Conservation (phyloP, 2,113 vertebrate genomes). For the Dendropsophus ebraccatus region DNA sequence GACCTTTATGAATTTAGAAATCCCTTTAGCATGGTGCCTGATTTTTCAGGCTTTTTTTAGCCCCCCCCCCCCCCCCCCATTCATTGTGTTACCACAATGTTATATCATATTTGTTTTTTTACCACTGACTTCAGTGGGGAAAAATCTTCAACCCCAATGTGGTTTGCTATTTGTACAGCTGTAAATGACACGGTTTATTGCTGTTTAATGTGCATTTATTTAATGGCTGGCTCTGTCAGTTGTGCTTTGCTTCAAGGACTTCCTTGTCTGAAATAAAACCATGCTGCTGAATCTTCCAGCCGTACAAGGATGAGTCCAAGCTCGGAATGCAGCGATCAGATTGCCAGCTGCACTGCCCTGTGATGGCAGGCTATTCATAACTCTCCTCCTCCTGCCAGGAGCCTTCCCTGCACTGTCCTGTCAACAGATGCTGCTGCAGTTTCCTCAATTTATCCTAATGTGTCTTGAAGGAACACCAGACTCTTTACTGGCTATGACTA, state of each 20-base stretch:
- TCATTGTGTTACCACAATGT: too few species aligned
- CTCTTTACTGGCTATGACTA: background rate
- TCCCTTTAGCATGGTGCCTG: too few species aligned
- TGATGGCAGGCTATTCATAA: slow-evolving; percentile 43
- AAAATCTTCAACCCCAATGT: too few species aligned
- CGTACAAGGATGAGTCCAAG: slow-evolving; percentile 39
- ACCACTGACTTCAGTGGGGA: too few species aligned
- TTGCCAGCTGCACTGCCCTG: slow-evolving; percentile 33
- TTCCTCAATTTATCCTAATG: slow-evolving; percentile 20
- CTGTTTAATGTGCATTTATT: background rate
- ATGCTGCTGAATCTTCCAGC: slow-evolving; percentile 18
- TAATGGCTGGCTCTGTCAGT: background rate
- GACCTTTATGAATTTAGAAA: too few species aligned
- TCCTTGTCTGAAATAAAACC: slow-evolving; percentile 26
- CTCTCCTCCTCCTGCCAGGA: slow-evolving; percentile 26
- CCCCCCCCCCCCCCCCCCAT: too few species aligned
- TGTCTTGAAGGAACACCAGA: slow-evolving; percentile 27
- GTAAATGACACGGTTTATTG: background rate
- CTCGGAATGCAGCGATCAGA: slow-evolving; percentile 19
- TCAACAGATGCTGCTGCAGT: slow-evolving; percentile 38
- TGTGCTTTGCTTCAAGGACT: slow-evolving; percentile 28
- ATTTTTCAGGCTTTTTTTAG: too few species aligned
- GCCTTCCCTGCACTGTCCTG: slow-evolving; percentile 19
- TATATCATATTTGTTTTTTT: too few species aligned
- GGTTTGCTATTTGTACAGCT: background rate